A percentile compares a stretch with the other conserved stretches of the same genome.
Conservation (phyloP, 2,113 vertebrate species). For the Elaphurus davidianus region DNA sequence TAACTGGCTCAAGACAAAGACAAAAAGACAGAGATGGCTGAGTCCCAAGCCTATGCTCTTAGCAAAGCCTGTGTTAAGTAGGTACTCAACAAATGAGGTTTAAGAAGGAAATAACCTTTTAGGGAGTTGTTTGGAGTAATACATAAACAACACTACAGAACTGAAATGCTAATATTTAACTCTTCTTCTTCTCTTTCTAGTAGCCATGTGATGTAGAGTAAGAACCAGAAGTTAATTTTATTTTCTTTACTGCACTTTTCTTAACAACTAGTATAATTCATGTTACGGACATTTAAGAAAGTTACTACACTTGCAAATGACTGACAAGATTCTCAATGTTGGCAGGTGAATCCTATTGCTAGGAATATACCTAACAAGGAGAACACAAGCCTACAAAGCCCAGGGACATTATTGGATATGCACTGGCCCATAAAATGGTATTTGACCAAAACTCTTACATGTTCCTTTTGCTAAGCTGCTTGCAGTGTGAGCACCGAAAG, state of each 20-base stretch:
- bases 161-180: neutral
- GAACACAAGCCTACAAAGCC: conserved; percentile 33
- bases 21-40: neutral
- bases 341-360: conserved; percentile 49
- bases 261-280: conserved; percentile 55
- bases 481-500: conserved; percentile 35
- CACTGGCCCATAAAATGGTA: neutral
- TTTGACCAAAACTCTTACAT: neutral
- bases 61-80: neutral
- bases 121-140: neutral
- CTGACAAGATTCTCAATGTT: neutral
- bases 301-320: conserved; percentile 63
- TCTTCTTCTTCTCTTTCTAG: conserved; percentile 19
- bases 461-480: conserved; percentile 27
- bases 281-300: conserved; percentile 54
- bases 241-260: conserved; percentile 36
- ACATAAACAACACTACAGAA: neutral
- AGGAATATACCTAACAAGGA: neutral
- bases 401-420: neutral
- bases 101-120: neutral
- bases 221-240: neutral
- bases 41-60: neutral
- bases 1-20: neutral
- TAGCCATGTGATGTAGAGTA: neutral
- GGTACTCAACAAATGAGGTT: neutral